Percentiles rank a stretch among this genome's conserved stretches.
These are phyloP conservation scores for Myrmecobius fasciatus DNA, from an alignment of 2,113 vertebrate genomes.

Conservation along the genomic window DNA sequence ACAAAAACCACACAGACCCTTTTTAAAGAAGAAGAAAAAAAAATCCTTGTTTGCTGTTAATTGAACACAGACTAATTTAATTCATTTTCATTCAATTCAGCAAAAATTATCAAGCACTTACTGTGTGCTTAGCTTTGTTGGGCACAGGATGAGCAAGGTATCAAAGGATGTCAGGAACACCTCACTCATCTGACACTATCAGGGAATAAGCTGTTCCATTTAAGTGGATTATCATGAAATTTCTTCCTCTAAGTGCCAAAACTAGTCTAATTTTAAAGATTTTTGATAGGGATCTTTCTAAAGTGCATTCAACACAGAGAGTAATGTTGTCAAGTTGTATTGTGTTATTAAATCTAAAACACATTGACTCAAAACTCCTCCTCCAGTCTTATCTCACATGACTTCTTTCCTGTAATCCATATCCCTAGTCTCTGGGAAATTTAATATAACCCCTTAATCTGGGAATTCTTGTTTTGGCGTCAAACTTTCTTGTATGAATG, in stretches of 20 bases:
- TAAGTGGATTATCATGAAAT: not conserved
- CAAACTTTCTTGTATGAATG: not conserved
- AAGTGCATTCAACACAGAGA: not conserved
- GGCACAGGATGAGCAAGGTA: not conserved
- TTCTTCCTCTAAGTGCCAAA: not conserved
- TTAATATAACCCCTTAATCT: not conserved
- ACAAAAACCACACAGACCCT: not conserved
- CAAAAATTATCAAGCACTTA: not conserved
- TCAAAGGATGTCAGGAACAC: not conserved
- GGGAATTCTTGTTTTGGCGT: not conserved
- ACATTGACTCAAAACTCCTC: not conserved
- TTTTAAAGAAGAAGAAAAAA: not conserved
- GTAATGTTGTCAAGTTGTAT: not conserved
- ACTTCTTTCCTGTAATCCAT: not conserved
- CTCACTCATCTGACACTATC: not conserved
- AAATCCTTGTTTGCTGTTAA: not conserved
- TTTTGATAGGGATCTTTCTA: not conserved
- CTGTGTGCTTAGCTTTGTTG: not conserved
- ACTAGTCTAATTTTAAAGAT: not conserved
- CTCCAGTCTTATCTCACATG: not conserved
- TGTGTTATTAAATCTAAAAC: not conserved
- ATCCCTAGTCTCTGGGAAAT: not conserved
- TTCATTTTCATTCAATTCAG: not conserved
- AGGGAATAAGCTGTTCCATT: not conserved
- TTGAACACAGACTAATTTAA: not conserved